Evolutionary conservation across 2,113 vertebrate genomes (phyloP).

Genomic region (Gallinago media): DNA sequence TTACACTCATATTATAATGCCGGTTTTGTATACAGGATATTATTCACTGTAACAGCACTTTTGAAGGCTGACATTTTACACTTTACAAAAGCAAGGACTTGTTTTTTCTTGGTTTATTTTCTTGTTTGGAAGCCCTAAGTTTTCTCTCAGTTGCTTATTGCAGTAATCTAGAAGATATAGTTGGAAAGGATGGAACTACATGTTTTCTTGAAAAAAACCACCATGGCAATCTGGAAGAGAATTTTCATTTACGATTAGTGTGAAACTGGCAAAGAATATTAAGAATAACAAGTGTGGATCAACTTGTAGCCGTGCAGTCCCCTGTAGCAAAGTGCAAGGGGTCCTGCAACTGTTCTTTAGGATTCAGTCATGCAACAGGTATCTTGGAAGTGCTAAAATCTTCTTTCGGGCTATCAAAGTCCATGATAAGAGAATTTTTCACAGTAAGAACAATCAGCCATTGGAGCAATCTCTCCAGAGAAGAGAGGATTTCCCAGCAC

Average conservation of each 20-base stretch:
- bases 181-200: neutral
- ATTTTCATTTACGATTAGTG: neutral
- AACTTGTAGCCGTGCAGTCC: neutral
- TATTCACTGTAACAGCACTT: neutral
- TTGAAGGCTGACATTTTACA: neutral
- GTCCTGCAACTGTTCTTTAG: neutral
- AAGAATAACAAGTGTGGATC: neutral
- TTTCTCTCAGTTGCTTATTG: neutral
- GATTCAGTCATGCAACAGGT: neutral
- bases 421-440: neutral
- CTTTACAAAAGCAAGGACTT: neutral
- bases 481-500: neutral
- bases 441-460: neutral
- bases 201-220: neutral
- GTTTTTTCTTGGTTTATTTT: neutral
- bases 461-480: neutral
- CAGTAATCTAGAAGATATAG: neutral
- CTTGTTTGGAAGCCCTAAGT: neutral
- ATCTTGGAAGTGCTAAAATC: neutral
- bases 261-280: neutral
- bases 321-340: neutral
- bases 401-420: neutral
- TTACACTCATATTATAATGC: constrained; percentile 5
- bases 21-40: neutral
- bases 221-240: neutral